A percentile compares a stretch with the other conserved stretches of the same genome.
Conservation (phyloP, 2,797 vertebrate species). For the Myotis vivesi region DNA sequence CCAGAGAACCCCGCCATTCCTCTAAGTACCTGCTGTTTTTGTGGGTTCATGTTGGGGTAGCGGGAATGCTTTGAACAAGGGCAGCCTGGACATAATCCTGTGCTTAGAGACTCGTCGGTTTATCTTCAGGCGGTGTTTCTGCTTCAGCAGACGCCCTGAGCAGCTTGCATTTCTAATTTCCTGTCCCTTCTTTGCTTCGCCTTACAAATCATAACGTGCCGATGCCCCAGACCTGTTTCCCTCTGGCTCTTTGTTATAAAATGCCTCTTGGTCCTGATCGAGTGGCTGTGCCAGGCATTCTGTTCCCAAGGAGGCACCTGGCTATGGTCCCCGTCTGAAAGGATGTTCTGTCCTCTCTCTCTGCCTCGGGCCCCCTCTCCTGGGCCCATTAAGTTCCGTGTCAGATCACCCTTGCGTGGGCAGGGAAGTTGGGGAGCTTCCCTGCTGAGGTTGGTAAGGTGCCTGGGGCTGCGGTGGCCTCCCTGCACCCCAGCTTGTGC, state of each 20-base stretch:
- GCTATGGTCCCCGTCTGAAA: not conserved
- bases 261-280: not conserved
- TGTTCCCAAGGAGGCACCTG: not conserved
- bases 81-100: not conserved
- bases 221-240: not conserved
- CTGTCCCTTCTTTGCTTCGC: not conserved
- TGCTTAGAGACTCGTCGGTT: not conserved
- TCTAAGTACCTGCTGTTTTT: not conserved
- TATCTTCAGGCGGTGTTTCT: not conserved
- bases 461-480: rapidly evolving
- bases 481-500: not conserved
- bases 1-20: not conserved
- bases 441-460: not conserved
- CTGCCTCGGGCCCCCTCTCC: not conserved
- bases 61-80: not conserved
- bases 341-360: not conserved
- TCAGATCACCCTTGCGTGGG: not conserved
- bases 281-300: not conserved
- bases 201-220: not conserved
- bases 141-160: not conserved
- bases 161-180: conserved; percentile 23
- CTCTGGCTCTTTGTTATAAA: not conserved
- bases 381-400: not conserved
- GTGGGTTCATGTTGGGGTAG: not conserved
- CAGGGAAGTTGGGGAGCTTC: not conserved